These are phyloP conservation scores for Enteromius fasciolatus DNA, from an alignment of 2,797 vertebrate genomes.

Conservation along the genomic window DNA sequence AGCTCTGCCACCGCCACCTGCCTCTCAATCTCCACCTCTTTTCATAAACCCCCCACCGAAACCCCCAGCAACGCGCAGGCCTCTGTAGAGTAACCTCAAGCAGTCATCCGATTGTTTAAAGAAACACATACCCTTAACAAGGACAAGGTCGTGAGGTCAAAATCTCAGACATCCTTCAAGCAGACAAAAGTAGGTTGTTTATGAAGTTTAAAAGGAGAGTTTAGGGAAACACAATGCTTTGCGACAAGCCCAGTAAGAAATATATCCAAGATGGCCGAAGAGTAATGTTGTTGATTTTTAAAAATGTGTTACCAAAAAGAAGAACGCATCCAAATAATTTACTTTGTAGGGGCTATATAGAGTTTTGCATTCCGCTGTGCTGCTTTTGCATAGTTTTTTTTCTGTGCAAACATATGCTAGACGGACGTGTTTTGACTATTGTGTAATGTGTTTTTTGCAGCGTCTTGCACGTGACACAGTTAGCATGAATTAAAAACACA, in stretches of 20 bases:
- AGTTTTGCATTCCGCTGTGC: not conserved
- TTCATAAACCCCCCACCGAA: conserved; percentile 41
- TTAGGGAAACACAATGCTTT: not conserved
- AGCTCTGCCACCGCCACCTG: conserved; percentile 62
- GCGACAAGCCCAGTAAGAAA: not conserved
- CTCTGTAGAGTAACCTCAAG: conserved; percentile 11
- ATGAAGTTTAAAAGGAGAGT: conserved; percentile 3
- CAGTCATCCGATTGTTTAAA: conserved; percentile 26
- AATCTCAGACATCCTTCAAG: conserved; percentile 45
- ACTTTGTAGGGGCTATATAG: no score
- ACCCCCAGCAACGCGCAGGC: conserved; percentile 22
- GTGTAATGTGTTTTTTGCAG: not conserved
- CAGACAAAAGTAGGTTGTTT: conserved; percentile 24
- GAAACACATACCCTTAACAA: conserved; percentile 20
- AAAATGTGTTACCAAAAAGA: not conserved
- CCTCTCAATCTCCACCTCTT: conserved; percentile 28
- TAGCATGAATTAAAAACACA: not conserved
- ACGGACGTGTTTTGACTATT: not conserved
- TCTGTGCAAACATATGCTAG: not conserved
- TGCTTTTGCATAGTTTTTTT: not conserved
- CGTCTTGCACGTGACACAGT: not conserved
- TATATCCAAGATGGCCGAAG: not conserved
- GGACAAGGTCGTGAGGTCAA: conserved; percentile 38
- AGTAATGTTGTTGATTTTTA: not conserved
- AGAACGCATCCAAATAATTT: not conserved